phyloP scores from a whole-genome alignment of 2,888 invertebrate species.

The Philereme vetulata region DNA sequence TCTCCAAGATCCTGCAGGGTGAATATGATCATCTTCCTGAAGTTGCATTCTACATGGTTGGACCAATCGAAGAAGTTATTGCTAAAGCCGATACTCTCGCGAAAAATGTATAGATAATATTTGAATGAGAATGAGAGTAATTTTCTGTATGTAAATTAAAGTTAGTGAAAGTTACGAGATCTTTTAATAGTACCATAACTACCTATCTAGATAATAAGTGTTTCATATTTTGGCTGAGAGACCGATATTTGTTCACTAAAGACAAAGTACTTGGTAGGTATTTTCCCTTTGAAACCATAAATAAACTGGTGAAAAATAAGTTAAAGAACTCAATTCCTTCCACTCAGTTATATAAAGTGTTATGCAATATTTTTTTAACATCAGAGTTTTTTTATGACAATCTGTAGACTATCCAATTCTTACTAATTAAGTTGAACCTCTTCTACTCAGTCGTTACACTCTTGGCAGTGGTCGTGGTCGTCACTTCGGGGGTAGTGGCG shows the following conservation, averaged over 20 bases:
- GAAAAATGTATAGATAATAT: slow-evolving; percentile 82
- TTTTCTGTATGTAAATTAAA: slow-evolving; percentile 60
- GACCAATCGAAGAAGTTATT: slow-evolving; percentile 94
- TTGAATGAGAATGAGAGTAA: slow-evolving; percentile 49
- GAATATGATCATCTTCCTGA: slow-evolving; percentile 96
- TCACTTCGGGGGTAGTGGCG: no score
- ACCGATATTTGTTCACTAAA: no score
- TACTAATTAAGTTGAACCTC: no score
- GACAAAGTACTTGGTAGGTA: no score
- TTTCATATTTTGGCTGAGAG: no score
- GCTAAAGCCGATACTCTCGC: slow-evolving; percentile 92
- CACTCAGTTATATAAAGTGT: not conserved
- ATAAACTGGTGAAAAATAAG: no score
- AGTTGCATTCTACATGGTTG: slow-evolving; percentile 98
- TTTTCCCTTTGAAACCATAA: no score
- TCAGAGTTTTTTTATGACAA: no score
- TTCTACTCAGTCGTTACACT: no score
- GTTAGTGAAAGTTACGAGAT: slow-evolving; percentile 48
- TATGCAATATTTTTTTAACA: not conserved
- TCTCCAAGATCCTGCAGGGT: slow-evolving; percentile 91
- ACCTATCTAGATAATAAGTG: no score
- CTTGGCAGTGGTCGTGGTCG: no score
- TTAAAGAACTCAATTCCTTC: not conserved
- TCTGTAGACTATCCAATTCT: no score
- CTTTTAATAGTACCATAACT: not conserved